Conservation (phyloP, 1,140 invertebrate genomes). For the Drosophila chauvacae region DNA sequence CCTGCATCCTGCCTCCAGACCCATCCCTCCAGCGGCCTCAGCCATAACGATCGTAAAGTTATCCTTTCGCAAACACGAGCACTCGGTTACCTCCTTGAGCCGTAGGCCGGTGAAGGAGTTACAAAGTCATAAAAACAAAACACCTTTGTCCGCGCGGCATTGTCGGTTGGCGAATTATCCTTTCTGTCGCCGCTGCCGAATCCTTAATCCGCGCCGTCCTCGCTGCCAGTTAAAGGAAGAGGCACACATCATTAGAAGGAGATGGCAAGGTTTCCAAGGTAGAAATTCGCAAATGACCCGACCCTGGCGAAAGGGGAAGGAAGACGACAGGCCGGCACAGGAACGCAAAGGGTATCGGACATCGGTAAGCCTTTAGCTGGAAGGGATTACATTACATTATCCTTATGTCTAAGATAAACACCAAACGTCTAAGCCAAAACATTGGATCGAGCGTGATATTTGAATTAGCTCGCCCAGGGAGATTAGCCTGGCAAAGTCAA, state of each 20-base stretch:
- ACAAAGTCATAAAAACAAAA: conserved; percentile 84
- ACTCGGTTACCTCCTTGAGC: conserved; percentile 39
- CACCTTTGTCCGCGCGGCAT: conserved; percentile 73
- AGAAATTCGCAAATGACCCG: conserved; percentile 66
- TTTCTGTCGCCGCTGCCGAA: conserved; percentile 70
- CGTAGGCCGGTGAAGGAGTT: conserved; percentile 74
- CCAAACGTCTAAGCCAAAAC: conserved; percentile 43
- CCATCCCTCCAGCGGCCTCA: conserved; percentile 37
- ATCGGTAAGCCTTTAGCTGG: conserved; percentile 57
- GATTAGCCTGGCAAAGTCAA: conserved; percentile 6
- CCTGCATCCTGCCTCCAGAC: not conserved
- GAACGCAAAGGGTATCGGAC: conserved; percentile 14
- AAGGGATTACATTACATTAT: conserved; percentile 79
- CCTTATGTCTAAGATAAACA: conserved; percentile 83
- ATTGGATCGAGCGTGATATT: conserved; percentile 50
- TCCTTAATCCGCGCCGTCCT: conserved; percentile 64
- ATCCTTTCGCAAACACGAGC: conserved; percentile 77
- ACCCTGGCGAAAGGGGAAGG: conserved; percentile 27
- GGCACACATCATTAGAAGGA: conserved; percentile 1
- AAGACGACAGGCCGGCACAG: not conserved
- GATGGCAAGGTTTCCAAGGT: not conserved
- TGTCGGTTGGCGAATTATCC: conserved; percentile 80
- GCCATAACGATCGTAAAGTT: conserved; percentile 73
- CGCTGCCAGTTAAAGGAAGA: conserved; percentile 28
- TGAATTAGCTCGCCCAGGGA: conserved; percentile 12